Evolutionary conservation across 2,888 invertebrate species (phyloP).

Genomic region (Epirrita christyi): DNA sequence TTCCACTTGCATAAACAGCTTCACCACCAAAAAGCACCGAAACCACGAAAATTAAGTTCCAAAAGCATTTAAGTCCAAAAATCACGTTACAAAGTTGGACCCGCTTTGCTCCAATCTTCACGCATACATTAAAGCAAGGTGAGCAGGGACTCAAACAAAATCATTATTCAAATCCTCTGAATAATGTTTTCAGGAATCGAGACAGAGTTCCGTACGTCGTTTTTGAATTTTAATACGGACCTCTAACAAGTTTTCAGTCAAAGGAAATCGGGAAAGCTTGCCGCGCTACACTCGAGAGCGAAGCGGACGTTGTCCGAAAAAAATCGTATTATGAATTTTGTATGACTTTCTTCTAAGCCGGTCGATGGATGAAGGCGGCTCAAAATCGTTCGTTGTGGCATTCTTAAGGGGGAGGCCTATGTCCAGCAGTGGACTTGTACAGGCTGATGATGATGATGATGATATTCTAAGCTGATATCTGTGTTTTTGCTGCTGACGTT

Average conservation of each 20-base stretch:
- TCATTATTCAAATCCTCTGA: constrained; percentile 83
- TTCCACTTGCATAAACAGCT: constrained; percentile 57
- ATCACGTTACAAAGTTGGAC: constrained; percentile 75
- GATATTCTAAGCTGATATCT: too few species aligned
- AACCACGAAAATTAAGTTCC: constrained; percentile 73
- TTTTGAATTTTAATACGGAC: constrained; percentile 84
- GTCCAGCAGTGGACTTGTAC: too few species aligned
- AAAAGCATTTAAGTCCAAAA: constrained; percentile 82
- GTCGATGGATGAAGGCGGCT: too few species aligned
- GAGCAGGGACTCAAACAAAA: constrained; percentile 76
- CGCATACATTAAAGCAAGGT: constrained; percentile 76
- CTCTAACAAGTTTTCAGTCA: constrained; percentile 83
- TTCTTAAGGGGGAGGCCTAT: too few species aligned
- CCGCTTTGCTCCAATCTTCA: constrained; percentile 60
- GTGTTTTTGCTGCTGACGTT: too few species aligned
- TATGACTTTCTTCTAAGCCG: neutral
- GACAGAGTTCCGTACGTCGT: constrained; percentile 78
- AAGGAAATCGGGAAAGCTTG: constrained; percentile 76
- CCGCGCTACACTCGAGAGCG: constrained; percentile 44
- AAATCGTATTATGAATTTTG: neutral
- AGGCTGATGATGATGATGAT: too few species aligned
- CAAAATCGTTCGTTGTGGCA: too few species aligned
- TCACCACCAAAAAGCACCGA: constrained; percentile 48
- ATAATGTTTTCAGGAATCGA: constrained; percentile 83
- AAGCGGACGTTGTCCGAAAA: constrained; percentile 45